phyloP scores from a whole-genome alignment of 2,797 vertebrate species.

The Sparidentex hasta region DNA sequence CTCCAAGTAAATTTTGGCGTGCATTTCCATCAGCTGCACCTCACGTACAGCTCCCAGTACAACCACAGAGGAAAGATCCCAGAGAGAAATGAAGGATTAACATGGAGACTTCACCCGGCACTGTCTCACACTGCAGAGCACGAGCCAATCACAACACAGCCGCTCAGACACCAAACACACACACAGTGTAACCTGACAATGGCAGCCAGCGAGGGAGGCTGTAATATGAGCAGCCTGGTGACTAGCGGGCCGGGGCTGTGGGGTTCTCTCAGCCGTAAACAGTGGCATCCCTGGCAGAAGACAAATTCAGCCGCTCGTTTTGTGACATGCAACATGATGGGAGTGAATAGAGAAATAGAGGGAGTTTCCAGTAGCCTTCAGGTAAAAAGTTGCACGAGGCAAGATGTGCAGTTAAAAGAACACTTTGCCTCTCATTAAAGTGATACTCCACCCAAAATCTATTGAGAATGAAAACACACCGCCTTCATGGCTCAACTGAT shows the following conservation, averaged over 20 bases:
- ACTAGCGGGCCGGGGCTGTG: constrained; percentile 57
- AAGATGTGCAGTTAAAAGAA: not conserved
- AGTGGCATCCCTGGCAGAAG: constrained; percentile 44
- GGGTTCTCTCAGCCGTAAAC: constrained; percentile 63
- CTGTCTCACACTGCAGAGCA: constrained; percentile 54
- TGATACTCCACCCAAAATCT: constrained; percentile 1
- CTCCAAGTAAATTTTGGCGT: constrained; percentile 1
- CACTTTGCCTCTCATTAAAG: not conserved
- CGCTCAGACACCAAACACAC: constrained; percentile 35
- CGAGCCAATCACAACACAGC: constrained; percentile 64
- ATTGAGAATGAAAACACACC: not conserved
- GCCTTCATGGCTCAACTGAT: not conserved
- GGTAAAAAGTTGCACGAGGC: constrained; percentile 11
- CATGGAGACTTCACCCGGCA: constrained; percentile 63
- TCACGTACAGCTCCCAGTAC: constrained; percentile 25
- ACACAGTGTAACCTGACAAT: constrained; percentile 80
- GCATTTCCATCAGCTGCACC: constrained; percentile 34
- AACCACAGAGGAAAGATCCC: constrained; percentile 38
- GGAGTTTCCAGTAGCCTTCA: not conserved
- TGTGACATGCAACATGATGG: not conserved
- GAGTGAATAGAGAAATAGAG: not conserved
- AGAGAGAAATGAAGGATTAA: constrained; percentile 62
- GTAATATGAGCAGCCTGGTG: constrained; percentile 80
- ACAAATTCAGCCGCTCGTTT: constrained; percentile 23
- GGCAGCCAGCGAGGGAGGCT: constrained; percentile 64